A percentile compares a stretch with the other conserved stretches of the same genome.
phyloP scores from a whole-genome alignment of 2,888 invertebrate genomes.

The Bimastos eiseni region DNA sequence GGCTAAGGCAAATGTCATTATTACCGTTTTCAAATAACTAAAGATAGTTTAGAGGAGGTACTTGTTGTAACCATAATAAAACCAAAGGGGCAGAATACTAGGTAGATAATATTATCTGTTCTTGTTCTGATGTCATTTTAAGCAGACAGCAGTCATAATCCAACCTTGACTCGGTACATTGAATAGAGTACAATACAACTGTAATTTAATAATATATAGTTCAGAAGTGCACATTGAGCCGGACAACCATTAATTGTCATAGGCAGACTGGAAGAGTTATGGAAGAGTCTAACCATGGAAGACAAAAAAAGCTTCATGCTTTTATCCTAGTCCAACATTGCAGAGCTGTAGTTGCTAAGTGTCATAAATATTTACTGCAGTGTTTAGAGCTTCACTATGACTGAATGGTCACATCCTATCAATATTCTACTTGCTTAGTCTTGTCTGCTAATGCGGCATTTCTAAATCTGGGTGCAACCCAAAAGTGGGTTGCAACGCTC shows the following conservation, averaged over 20 bases:
- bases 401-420: not conserved
- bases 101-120: too few species aligned
- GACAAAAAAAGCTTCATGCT: too few species aligned
- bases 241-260: too few species aligned
- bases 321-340: not conserved
- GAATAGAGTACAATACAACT: not conserved
- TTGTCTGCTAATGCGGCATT: too few species aligned
- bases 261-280: too few species aligned
- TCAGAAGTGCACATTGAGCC: too few species aligned
- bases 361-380: not conserved
- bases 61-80: not conserved
- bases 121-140: not conserved
- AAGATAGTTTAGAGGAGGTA: not conserved
- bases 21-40: not conserved
- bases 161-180: not conserved
- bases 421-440: not conserved
- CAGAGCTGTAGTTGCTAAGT: not conserved
- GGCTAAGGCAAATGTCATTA: not conserved
- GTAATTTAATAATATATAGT: too few species aligned
- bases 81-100: not conserved
- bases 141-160: not conserved
- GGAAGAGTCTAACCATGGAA: too few species aligned
- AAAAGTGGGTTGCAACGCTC: too few species aligned
- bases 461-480: too few species aligned
- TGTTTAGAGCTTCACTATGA: not conserved